Conservation (phyloP, 2,797 vertebrate species). For the Etheostoma nigrum region DNA sequence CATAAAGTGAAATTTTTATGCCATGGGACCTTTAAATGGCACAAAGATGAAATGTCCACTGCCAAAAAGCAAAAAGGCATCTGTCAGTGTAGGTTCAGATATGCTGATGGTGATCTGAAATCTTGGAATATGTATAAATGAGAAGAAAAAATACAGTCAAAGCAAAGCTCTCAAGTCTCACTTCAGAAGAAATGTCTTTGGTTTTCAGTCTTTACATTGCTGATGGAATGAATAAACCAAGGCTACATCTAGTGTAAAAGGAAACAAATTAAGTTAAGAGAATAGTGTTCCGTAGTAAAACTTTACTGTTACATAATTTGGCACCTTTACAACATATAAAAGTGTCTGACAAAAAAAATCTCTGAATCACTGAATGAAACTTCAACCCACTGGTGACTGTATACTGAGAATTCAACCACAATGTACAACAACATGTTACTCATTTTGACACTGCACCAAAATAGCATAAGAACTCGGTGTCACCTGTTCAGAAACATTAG, state of each 20-base stretch:
- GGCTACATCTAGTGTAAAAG: constrained; percentile 33
- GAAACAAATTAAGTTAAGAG: constrained; percentile 34
- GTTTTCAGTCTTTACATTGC: constrained; percentile 50
- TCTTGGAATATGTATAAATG: background rate
- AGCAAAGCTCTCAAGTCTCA: constrained; percentile 20
- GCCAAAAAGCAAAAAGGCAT: background rate
- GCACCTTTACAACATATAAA: constrained; percentile 53
- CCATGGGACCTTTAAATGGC: too few relatives aligned
- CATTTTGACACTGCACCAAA: constrained; percentile 20
- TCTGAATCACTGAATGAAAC: constrained; percentile 30
- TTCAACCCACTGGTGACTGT: constrained; percentile 11
- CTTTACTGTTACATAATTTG: constrained; percentile 39
- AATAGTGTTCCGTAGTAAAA: constrained; percentile 41
- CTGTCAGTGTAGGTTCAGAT: background rate
- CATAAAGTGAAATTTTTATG: too few relatives aligned
- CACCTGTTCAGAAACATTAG: constrained; percentile 37
- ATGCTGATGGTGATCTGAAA: constrained; percentile 10
- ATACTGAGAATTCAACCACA: constrained; percentile 33
- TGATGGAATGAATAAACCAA: constrained; percentile 27
- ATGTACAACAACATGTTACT: constrained; percentile 30
- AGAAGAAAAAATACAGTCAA: background rate
- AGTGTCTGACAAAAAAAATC: constrained; percentile 28
- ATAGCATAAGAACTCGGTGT: constrained; percentile 46
- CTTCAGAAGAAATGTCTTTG: constrained; percentile 52
- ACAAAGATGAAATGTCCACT: constrained; percentile 8